Evolutionary conservation across 2,113 vertebrate genomes (phyloP), one percentile per base, ranked within the genome.

Genomic region (Semicossyphus pulcher): DNA sequence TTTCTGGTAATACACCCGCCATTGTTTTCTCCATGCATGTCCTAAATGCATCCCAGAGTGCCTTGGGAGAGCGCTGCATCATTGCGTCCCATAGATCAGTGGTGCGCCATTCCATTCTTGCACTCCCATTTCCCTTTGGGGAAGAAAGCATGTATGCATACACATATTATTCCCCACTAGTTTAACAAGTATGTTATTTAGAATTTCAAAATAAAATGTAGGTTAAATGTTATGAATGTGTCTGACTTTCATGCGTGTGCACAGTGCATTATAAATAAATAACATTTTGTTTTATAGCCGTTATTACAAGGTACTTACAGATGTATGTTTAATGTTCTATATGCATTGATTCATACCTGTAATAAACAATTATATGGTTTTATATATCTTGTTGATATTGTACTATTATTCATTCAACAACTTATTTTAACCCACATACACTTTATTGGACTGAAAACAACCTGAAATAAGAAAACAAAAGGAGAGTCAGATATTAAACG

Each of bases 11-110:
- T 90, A 91, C 82, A 87, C 54, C 80, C 84, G 61, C 85, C 84
- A 88, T 91, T 91, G 85, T 92, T 93, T 91, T 89, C 77, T 83
- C 84, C 84, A 81, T 85, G 74, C 85, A 86, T 88, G 85, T 92
- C 89, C 84, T 89, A 83, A 89, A 85, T 84, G 86, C 72, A 86
- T 92, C 84, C 81, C 81, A 86, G 85, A 88, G 84, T 88, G 88
- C 85, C 86, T 83, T 84, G 80, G 88, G 91, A 91, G 67, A 81
- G 74, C 57, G 74, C 67, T 73, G 90, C 87, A 86, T 84, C 85
- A 86, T 71, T 88, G 89, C 72, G 69, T 79, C 68, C 81, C 66
- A 89, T 88, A 89, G 79, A 91, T 91, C 90, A 93, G 80, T 56
- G 58, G 52, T 26, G 37, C 60, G 23, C 60, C 60, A 10, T 79